Evolutionary conservation across 2,797 vertebrate genomes (phyloP).

Genomic region (Oreochromis grahami): DNA sequence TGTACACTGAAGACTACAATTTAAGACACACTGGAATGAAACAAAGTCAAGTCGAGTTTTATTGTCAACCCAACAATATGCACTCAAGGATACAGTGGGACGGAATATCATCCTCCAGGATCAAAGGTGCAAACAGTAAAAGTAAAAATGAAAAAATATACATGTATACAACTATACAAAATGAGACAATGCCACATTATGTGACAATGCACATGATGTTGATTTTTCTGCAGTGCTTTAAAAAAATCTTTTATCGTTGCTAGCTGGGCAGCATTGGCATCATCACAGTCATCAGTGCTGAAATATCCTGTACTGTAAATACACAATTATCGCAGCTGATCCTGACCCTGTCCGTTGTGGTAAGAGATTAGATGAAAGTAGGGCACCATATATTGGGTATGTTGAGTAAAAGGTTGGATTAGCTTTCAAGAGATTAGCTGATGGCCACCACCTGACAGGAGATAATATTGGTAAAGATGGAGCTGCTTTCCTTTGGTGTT

Average conservation of each 20-base stretch:
- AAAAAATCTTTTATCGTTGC: not conserved
- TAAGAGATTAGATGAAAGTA: not conserved
- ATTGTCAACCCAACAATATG: not conserved
- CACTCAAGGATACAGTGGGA: not conserved
- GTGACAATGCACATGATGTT: not conserved
- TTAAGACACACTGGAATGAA: not conserved
- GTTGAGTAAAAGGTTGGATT: not conserved
- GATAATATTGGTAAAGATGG: not conserved
- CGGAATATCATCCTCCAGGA: not conserved
- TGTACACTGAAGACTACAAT: not conserved
- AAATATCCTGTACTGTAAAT: not conserved
- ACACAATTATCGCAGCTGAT: not conserved
- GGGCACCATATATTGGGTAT: accelerated
- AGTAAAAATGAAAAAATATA: not conserved
- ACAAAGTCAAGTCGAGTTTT: not conserved
- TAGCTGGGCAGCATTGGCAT: not conserved
- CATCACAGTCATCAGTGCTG: not conserved
- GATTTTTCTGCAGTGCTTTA: not conserved
- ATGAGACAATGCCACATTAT: not conserved
- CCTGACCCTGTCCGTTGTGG: not conserved
- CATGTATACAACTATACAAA: not conserved
- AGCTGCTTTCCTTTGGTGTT: not conserved
- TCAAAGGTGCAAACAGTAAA: not conserved
- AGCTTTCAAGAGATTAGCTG: not conserved
- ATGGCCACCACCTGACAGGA: not conserved